A percentile compares a stretch with the other conserved stretches of the same genome.
Conservation (phyloP, 2,797 vertebrate genomes). For the Furcifer pardalis region DNA sequence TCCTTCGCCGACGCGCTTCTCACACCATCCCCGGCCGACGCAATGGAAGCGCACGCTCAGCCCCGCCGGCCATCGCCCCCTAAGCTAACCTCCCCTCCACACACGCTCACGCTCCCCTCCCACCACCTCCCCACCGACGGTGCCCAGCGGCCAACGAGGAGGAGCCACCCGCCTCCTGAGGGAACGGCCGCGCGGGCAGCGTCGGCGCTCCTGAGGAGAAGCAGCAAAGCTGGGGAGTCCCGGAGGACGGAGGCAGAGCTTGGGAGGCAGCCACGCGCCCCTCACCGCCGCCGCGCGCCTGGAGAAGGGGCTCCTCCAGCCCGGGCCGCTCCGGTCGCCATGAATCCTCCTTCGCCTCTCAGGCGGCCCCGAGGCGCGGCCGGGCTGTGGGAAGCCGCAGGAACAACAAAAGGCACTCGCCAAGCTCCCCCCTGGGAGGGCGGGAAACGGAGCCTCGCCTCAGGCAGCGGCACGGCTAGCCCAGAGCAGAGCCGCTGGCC, state of each 20-base stretch:
- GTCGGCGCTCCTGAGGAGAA: too few relatives aligned
- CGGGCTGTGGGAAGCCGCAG: background rate
- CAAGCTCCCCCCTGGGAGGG: background rate
- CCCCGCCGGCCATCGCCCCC: background rate
- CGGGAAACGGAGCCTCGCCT: conserved; percentile 9
- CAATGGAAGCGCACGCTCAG: background rate
- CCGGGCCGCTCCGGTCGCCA: too few relatives aligned
- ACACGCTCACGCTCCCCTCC: too few relatives aligned
- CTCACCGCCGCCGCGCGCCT: conserved; percentile 40
- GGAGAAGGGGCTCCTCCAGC: background rate
- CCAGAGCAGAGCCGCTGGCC: background rate
- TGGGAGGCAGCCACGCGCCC: background rate
- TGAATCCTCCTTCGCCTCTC: too few relatives aligned
- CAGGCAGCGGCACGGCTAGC: background rate
- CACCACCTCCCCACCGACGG: too few relatives aligned
- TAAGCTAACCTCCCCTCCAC: too few relatives aligned
- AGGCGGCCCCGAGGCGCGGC: background rate
- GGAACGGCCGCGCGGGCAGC: too few relatives aligned
- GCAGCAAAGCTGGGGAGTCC: too few relatives aligned
- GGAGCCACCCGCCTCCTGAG: background rate
- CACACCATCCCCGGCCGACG: background rate
- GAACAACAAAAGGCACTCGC: background rate
- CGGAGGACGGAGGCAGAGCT: background rate
- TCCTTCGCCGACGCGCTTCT: too few relatives aligned
- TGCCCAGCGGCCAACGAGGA: background rate